Conservation (phyloP, 2,888 invertebrate genomes). For the Acleris emargana region DNA sequence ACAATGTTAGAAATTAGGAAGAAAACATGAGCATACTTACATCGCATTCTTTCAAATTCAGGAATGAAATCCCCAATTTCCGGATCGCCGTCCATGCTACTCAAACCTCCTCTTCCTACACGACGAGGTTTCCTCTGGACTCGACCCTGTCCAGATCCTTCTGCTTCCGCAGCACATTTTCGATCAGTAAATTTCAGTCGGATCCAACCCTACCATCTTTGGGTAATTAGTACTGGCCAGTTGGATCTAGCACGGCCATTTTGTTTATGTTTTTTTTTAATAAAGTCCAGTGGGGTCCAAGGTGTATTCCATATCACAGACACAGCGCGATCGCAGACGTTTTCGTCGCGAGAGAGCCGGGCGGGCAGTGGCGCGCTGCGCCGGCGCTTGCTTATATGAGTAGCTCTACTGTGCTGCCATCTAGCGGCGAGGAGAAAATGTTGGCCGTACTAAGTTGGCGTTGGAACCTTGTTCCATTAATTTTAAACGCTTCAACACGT, state of each 20-base stretch:
- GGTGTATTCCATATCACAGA: conserved; percentile 67
- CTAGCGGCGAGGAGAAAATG: conserved; percentile 56
- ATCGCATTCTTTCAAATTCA: conserved; percentile 28
- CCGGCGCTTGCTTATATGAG: conserved; percentile 69
- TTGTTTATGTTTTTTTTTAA: conserved; percentile 50
- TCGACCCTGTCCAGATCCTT: conserved; percentile 71
- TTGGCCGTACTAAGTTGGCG: too few relatives aligned
- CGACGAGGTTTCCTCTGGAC: conserved; percentile 76
- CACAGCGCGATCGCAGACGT: conserved; percentile 52
- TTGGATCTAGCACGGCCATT: conserved; percentile 75
- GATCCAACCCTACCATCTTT: conserved; percentile 73
- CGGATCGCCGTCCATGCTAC: conserved; percentile 33
- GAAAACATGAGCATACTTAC: conserved; percentile 23
- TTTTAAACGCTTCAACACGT: too few relatives aligned
- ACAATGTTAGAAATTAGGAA: background rate
- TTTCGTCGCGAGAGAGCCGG: conserved; percentile 55
- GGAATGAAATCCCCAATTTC: conserved; percentile 19
- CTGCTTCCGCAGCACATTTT: conserved; percentile 79
- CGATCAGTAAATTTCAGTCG: conserved; percentile 75
- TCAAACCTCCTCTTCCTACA: conserved; percentile 75
- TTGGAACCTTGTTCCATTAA: too few relatives aligned
- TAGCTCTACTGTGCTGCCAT: conserved; percentile 57
- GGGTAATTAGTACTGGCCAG: conserved; percentile 62
- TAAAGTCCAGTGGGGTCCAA: conserved; percentile 80
- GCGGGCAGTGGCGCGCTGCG: conserved; percentile 59